Percentiles rank a stretch among this genome's conserved stretches.
These are phyloP conservation scores for Gasterosteus nipponicus DNA, from an alignment of 2,113 vertebrate species.

Conservation along the genomic window DNA sequence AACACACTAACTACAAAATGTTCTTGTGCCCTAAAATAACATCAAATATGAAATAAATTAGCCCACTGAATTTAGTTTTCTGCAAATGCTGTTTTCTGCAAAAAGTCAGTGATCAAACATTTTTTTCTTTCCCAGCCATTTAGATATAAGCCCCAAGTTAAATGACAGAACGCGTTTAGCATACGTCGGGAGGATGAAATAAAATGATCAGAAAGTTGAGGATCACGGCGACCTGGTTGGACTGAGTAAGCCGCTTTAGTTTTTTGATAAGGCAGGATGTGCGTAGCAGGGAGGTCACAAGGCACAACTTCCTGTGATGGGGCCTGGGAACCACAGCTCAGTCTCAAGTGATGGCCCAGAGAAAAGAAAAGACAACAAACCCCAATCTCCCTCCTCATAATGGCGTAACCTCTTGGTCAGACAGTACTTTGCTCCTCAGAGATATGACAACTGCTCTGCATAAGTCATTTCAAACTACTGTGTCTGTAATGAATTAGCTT, in stretches of 20 bases:
- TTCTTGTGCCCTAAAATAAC: constrained; percentile 21
- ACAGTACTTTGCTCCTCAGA: constrained; percentile 27
- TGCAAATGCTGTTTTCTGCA: background rate
- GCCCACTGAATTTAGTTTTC: background rate
- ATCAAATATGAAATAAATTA: constrained; percentile 6
- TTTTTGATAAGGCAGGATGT: constrained; percentile 75
- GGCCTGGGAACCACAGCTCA: constrained; percentile 78
- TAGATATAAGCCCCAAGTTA: background rate
- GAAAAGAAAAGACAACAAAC: constrained; percentile 48
- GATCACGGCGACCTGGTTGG: constrained; percentile 4
- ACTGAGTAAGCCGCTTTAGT: constrained; percentile 56
- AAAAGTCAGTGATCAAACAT: background rate
- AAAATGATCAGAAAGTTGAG: constrained; percentile 30
- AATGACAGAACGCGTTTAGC: background rate
- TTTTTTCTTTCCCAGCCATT: constrained; percentile 10
- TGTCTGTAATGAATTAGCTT: constrained; percentile 12
- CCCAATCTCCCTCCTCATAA: constrained; percentile 19
- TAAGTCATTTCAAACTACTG: constrained; percentile 7
- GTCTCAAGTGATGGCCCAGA: constrained; percentile 48
- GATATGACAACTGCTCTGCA: constrained; percentile 12
- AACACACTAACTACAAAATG: constrained; percentile 31
- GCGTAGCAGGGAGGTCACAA: constrained; percentile 75
- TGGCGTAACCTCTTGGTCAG: constrained; percentile 28
- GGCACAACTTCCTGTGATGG: constrained; percentile 80
- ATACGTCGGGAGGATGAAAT: constrained; percentile 1